Base-by-base conservation (phyloP, 2,113 vertebrate species). In the Carettochelys insculpta region DNA sequence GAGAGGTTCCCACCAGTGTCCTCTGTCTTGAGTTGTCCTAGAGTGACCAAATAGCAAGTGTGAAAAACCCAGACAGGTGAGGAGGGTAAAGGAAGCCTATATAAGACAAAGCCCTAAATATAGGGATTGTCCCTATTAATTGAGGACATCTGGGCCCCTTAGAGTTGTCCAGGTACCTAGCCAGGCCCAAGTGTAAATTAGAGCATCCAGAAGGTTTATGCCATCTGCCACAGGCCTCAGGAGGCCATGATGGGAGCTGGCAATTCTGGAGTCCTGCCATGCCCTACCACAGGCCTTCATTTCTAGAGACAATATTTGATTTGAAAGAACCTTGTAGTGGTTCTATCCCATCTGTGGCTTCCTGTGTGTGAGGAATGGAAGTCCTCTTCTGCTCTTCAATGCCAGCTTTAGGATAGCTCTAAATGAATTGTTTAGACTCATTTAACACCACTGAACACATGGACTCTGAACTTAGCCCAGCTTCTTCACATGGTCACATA, bases 401-500 rank as follows among this genome's bases (percentile, higher is more conserved):
- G 38, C 5, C 68, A 71, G 38, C 38, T 71, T 43, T 71, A 71
- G 86, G 48, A n/a, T 87, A 76, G 58, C 34, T 90, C 48, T 45
- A 71, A 1, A 11, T 85, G 29, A 20, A 92, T 93, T 27, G 38
- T 80, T 11, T 88, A 56, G 61, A 71, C 48, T 91, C 31, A 50
- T 83, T 95, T 38, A n/a, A n/a, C 89, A 13, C 51, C 87, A 86
- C 80, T 75, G 90, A 92, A 85, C 65, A 83, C 87, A 95, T 85
- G 68, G 25, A 19, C 80, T 77, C 38, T 81, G 86, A 91, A 58
- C 86, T 80, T 48, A 85, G 51, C 85, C 41, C 73, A 92, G 58
- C 94, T 96, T 95, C 80, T 92, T 96, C 81, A 86, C 82, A 86
- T 86, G 92, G 94, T 89, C 93, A 85, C 24, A 73, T 73, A 73